Conservation (phyloP, 2,888 invertebrate species). For the Allacma fusca region DNA sequence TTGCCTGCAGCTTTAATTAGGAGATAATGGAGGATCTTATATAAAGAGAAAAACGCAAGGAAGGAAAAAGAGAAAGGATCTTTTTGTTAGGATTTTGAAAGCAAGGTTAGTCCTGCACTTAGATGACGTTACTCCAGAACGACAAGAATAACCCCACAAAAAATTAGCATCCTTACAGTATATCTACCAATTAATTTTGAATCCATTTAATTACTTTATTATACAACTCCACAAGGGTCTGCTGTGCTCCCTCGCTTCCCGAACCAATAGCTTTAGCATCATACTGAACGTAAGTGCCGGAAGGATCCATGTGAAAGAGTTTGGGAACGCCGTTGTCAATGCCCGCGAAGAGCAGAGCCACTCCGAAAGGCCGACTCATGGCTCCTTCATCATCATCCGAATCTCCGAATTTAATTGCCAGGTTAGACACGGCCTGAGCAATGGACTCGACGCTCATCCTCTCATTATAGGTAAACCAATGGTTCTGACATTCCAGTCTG, state of each 20-base stretch:
- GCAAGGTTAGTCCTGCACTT: no score
- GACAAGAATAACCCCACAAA: background rate
- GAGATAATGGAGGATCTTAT: no score
- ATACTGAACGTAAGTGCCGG: conserved; percentile 97
- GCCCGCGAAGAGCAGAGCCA: conserved; percentile 95
- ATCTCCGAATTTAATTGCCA: conserved; percentile 99
- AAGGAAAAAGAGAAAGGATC: background rate
- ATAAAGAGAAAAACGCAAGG: background rate
- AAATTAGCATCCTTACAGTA: no score
- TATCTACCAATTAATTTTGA: no score
- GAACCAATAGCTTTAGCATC: conserved; percentile 99
- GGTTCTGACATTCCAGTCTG: conserved; percentile 95
- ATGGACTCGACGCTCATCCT: conserved; percentile 96
- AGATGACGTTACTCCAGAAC: no score
- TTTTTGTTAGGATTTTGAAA: no score
- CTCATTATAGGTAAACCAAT: conserved; percentile 98
- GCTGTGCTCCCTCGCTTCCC: conserved; percentile 98
- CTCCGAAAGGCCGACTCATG: conserved; percentile 98
- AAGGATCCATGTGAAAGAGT: conserved; percentile 98
- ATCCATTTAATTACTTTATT: conserved; percentile 67
- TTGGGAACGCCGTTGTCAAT: conserved; percentile 93
- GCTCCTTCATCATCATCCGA: conserved; percentile 82
- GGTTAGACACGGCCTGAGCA: conserved; percentile 96
- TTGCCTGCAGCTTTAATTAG: no score
- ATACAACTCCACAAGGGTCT: conserved; percentile 80